Conservation (phyloP, 64 coral and sea anemone genomes). For the Stichodactyla mertensii region DNA sequence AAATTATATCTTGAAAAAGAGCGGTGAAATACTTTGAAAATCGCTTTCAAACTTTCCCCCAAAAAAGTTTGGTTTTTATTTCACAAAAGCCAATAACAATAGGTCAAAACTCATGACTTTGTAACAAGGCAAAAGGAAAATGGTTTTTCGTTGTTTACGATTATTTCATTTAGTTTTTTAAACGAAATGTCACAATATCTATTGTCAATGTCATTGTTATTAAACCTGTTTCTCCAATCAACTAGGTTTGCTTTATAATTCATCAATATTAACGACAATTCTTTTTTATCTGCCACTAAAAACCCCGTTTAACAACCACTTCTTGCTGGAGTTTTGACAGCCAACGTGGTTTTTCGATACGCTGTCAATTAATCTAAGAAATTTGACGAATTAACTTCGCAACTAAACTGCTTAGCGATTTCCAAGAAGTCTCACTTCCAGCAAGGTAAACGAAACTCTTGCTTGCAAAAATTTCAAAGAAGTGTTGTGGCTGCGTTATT, state of each 20-base stretch:
- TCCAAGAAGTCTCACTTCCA: background rate
- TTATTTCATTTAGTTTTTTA: slow-evolving; percentile 18
- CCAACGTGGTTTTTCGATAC: background rate
- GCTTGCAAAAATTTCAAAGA: no score
- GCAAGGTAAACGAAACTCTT: background rate
- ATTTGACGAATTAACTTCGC: background rate
- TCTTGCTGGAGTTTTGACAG: slow-evolving; percentile 32
- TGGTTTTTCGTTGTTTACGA: background rate
- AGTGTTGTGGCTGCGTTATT: no score
- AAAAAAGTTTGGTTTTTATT: background rate
- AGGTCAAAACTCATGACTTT: background rate
- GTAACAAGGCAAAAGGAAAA: background rate
- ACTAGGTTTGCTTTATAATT: slow-evolving; percentile 7
- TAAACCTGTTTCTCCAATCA: background rate
- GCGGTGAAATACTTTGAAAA: background rate
- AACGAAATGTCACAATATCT: slow-evolving; percentile 6
- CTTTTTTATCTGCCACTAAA: slow-evolving; percentile 20
- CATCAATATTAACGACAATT: slow-evolving; percentile 32
- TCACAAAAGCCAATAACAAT: background rate
- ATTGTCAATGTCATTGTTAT: background rate
- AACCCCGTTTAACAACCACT: background rate
- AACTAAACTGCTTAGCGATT: background rate
- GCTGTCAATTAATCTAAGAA: slow-evolving; percentile 11
- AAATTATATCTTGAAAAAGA: background rate
- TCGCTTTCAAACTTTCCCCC: background rate